Base-by-base conservation (phyloP, 1,140 invertebrate genomes). In the Polyergus mexicanus region DNA sequence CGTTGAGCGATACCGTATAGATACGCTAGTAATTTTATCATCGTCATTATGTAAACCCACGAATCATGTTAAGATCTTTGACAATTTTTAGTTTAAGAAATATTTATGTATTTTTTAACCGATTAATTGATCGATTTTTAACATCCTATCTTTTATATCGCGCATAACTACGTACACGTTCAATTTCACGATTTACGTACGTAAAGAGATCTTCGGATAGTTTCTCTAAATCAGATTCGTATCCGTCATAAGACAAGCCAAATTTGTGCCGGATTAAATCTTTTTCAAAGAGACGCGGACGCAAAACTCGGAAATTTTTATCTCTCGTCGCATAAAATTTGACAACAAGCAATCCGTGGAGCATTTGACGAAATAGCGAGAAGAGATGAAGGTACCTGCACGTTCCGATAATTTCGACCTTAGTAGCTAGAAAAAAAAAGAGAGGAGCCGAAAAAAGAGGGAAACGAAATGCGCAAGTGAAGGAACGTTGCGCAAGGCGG, bases 401-500 rank as follows among this genome's bases (percentile, higher is more conserved):
- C 69, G 3, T 83, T 89, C 84, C 83, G 83, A 56, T 74, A 71
- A 75, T 65, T 86, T 71, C 2, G 69, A 6, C 63, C n/a, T n/a
- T 51, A 63, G 68, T 44, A 58, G 35, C 60, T 28, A n/a, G 28
- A 38, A 28, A 22, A 44, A 38, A 51, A 35, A 38, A 13, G 32
- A 35, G 38, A 13, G 32, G 10, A 25, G 22, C n/a, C 5, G 13
- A 35, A 56, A 35, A 28, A 44, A 41, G 22, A 58, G 44, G 22
- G 25, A 88, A 85, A 88, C 54, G 28, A 74, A 80, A 74, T 63
- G 47, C 66, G 44, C 58, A 38, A 63, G 86, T 75, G 47, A 56
- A 60, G 72, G 22, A n/a, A 13, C 28, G 60, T 90, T 89, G 85
- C 85, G 88, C 85, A 90, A 90, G 60, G 35, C 78, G 83, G 80